Base-by-base conservation (phyloP, 2,113 vertebrate species). In the Tachysurus vachellii region DNA sequence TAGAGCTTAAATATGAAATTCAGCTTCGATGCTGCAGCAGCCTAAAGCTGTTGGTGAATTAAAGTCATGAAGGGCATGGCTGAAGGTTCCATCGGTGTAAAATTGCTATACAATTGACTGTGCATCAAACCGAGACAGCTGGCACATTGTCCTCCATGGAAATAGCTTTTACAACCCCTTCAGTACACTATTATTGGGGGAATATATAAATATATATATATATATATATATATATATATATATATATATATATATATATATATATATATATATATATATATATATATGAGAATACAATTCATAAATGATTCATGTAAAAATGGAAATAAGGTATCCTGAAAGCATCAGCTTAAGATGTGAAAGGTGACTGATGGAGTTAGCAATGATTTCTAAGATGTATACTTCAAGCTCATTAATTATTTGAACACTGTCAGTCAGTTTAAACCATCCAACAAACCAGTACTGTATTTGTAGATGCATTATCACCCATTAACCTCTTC, bases 1-100 rank as follows among this genome's bases (percentile, higher is more conserved):
- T 91, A 93, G 88, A 90, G 90, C 91, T 92, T 92, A 93, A 91
- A 91, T 93, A 93, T 91, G 92, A 92, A 91, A 94, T 93, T 91
- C 92, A 85, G 86, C 90, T 53, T 28, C 76, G 36, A 88, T 87
- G 56, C 91, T 84, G 90, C 90, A 89, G 23, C 80, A 85, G 87
- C 88, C 86, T 91, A 93, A 83, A n/a, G 87, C 91, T 92, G 95
- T 88, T 91, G 85, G 88, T 87, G 91, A 91, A 93, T 94, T 91
- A 93, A 92, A 92, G 89, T 80, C 87, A n/a, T 91, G 91, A 93
- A 93, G 93, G 91, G 87, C 91, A 90, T 73, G 21, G 23, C 87
- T 82, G 88, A 89, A 80, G 88, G 91, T 86, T 89, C 50, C 90
- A 89, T 61, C 36, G 44, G 76, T 75, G 84, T 82, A 79, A 88